phyloP scores from a whole-genome alignment of 2,797 vertebrate species.

The Pseudocheirus occidentalis region DNA sequence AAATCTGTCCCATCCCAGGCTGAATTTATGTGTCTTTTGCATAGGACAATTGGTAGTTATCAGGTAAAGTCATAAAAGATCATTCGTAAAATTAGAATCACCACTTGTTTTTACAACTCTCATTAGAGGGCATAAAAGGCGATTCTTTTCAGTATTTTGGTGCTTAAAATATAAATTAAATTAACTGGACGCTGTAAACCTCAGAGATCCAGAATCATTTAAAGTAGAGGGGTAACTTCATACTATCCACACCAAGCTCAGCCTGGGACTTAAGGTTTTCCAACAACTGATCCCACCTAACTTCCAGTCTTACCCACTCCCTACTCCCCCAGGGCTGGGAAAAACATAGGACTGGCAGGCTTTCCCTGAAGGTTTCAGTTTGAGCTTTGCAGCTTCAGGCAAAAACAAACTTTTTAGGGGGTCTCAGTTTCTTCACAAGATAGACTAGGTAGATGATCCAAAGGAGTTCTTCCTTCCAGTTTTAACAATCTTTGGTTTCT shows the following conservation, averaged over 20 bases:
- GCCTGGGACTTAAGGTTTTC: fast-evolving
- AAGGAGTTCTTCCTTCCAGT: neutral
- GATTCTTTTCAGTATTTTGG: slow-evolving; percentile 65
- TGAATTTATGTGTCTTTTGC: slow-evolving; percentile 67
- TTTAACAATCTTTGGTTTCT: neutral
- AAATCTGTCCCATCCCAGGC: neutral
- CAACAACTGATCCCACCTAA: fast-evolving
- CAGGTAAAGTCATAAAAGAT: slow-evolving; percentile 76
- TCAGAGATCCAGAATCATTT: slow-evolving; percentile 65
- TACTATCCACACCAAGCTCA: neutral
- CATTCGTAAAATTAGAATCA: slow-evolving; percentile 74
- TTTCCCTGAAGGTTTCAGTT: neutral
- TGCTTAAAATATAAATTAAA: slow-evolving; percentile 72
- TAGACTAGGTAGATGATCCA: neutral
- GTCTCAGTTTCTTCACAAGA: neutral
- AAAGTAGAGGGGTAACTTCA: slow-evolving; percentile 9
- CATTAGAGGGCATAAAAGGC: slow-evolving; percentile 73
- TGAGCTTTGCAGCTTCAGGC: neutral
- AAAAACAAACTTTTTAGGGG: neutral
- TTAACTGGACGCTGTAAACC: slow-evolving; percentile 55
- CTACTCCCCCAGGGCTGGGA: neutral
- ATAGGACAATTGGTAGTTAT: slow-evolving; percentile 59
- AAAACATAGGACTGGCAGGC: neutral
- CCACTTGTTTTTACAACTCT: slow-evolving; percentile 74
- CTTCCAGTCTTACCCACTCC: neutral